Evolutionary conservation across 2,888 invertebrate genomes (phyloP).

Genomic region (Athetis lepigone): DNA sequence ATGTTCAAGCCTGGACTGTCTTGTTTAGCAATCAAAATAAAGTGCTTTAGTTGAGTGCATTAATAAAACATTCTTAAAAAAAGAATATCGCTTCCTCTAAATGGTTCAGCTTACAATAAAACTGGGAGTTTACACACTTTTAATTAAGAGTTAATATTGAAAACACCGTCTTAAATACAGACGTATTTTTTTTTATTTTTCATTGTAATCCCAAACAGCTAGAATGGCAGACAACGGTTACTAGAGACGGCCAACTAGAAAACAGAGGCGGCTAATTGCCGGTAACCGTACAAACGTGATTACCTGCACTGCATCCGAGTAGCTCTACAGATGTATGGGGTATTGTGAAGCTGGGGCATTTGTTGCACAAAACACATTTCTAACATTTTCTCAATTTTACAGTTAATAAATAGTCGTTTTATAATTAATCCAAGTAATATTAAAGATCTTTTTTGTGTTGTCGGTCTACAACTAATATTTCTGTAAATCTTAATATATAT

Average conservation of each 20-base stretch:
- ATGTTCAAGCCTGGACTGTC: slow-evolving; percentile 25
- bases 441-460: too few species aligned
- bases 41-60: slow-evolving; percentile 33
- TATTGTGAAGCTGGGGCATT: slow-evolving; percentile 20
- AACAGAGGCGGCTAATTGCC: slow-evolving; percentile 78
- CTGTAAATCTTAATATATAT: too few species aligned
- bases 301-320: slow-evolving; percentile 54
- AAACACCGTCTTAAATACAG: neutral
- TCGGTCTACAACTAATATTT: too few species aligned
- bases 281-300: slow-evolving; percentile 78
- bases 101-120: slow-evolving; percentile 1
- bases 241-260: slow-evolving; percentile 62
- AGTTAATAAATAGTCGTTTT: slow-evolving; percentile 9
- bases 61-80: slow-evolving; percentile 26
- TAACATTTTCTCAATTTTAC: slow-evolving; percentile 9
- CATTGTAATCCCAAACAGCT: slow-evolving; percentile 23
- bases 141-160: neutral
- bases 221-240: slow-evolving; percentile 39
- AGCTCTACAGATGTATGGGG: slow-evolving; percentile 39
- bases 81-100: slow-evolving; percentile 14
- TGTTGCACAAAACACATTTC: slow-evolving; percentile 14
- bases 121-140: neutral
- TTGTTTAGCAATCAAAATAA: slow-evolving; percentile 36
- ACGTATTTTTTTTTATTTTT: slow-evolving; percentile 11
- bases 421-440: too few species aligned